Base-by-base conservation (phyloP, 2,797 vertebrate genomes). In the Myotis vivesi region DNA sequence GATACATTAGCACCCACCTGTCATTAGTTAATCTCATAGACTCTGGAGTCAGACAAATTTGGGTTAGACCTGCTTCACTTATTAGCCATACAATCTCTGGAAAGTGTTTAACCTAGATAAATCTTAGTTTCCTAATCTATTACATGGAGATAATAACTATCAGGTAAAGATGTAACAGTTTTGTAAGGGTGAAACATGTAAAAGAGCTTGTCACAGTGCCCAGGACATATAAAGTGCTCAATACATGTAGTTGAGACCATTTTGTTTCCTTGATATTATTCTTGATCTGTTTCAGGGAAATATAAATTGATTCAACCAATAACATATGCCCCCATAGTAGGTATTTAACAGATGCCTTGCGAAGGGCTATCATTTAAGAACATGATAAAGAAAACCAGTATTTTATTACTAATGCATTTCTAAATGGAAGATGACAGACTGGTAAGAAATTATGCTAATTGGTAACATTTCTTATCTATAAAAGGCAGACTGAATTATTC, bases 281-380 rank as follows among this genome's bases (percentile, higher is more conserved):
- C 49, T 93, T 71, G 13, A 77, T 90, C 22, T 64, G 36, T 87
- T 68, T 81, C 20, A 84, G 57, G 76, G 28, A 89, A 92, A n/a
- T 57, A 82, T 49, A 44, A 30, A 41, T 87, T 73, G 68, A 87
- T 57, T 66, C 46, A 81, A 87, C 23, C 55, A 80, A 68, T 71
- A 75, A 80, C 1, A 2, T 36, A 38, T 75, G 17, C 53, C 33
- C 4, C 33, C 11, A 22, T 36, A 75, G 64, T 41, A 79, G 19
- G 51, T 80, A 92, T 86, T 89, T 79, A 89, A 84, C 33, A 89
- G 20, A 79, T 57, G 16, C 13, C 28, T 92, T 88, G 79, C 49
- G 25, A 94, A 82, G 23, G 9, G 33, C 44, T 82, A 59, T 84
- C n/a, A 69, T 28, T 93, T 93, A 94, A 94, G 36, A 91, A 87